Base-by-base conservation (phyloP, 2,797 vertebrate genomes). In the Geotrypetes seraphini region DNA sequence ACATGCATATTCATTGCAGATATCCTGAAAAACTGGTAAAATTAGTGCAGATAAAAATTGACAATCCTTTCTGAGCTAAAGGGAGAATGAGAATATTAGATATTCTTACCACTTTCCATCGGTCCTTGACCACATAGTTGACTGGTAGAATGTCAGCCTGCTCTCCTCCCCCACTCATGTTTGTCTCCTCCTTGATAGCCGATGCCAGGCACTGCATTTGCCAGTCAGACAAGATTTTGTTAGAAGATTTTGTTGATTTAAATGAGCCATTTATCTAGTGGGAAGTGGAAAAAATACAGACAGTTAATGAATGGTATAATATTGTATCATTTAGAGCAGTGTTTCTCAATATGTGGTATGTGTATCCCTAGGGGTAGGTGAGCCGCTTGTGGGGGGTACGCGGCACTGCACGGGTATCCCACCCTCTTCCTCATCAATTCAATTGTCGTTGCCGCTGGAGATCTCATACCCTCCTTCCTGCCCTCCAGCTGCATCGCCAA, bases 121-220 rank as follows among this genome's bases (percentile, higher is more conserved):
- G 85, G 71, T 98, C 95, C 66, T 97, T 97, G 73, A 98, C 92
- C 85, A 96, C 89, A 52, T 92, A 96, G 84, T 92, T 94, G 47
- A 91, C 89, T 49, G 92, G 91, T 79, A 98, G 85, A 72, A 97
- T 97, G 82, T 98, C 95, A 31, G 83, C 91, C 81, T 91, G 90
- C 47, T 98, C 95, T 36, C 88, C 86, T 66, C 88, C 86, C 73
- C 92, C 94, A 48, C 92, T 98, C 95, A 98, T 97, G 86, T 93
- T 96, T 87, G 83, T 85, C 76, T 94, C 90, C 84, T 96, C 91
- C 82, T 90, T 91, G 74, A 90, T 83, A 53, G 84, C 86, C 31
- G 90, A 87, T 58, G 87, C 91, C 94, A 97, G 84, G 84, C 91
- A 93, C 91, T 96, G 92, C 88, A 94, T 92, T 79, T 87, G 90